Evolutionary conservation across 2,888 invertebrate genomes (phyloP).

Genomic region (Crocallis elinguaria): DNA sequence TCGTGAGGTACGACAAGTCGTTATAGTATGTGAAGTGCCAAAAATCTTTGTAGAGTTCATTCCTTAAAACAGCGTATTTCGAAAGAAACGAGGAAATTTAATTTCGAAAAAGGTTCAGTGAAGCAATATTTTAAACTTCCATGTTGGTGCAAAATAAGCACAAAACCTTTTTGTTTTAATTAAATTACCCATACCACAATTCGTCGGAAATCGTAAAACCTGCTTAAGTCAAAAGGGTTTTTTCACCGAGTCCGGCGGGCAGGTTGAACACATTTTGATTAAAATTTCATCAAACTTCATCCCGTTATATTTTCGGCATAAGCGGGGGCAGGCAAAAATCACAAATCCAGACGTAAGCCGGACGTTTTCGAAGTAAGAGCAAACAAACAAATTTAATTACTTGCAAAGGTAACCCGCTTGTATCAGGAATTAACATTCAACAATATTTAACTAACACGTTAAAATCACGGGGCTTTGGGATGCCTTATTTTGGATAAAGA

Average conservation of each 20-base stretch:
- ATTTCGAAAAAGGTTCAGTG: neutral
- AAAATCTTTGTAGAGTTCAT: no score
- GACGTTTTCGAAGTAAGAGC: conserved; percentile 44
- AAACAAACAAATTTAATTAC: conserved; percentile 66
- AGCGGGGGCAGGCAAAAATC: conserved; percentile 52
- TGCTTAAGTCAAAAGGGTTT: conserved; percentile 43
- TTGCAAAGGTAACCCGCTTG: conserved; percentile 33
- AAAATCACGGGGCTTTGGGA: neutral
- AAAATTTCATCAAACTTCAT: conserved; percentile 63
- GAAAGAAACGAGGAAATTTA: neutral
- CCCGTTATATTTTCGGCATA: conserved; percentile 54
- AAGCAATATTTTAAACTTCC: conserved; percentile 4
- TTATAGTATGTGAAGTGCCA: no score
- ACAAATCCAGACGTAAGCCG: conserved; percentile 50
- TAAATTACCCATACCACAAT: conserved; percentile 22
- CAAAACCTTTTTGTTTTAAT: conserved; percentile 26
- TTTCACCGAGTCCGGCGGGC: conserved; percentile 34
- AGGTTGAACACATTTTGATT: conserved; percentile 57
- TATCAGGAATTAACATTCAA: conserved; percentile 8
- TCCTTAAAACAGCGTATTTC: no score
- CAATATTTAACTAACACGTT: conserved; percentile 18
- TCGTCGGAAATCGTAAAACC: conserved; percentile 26
- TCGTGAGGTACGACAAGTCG: no score
- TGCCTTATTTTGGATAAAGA: neutral
- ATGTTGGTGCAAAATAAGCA: neutral